These are phyloP conservation scores for Portevinia maculata DNA, from an alignment of 2,888 invertebrate genomes.

Conservation along the genomic window DNA sequence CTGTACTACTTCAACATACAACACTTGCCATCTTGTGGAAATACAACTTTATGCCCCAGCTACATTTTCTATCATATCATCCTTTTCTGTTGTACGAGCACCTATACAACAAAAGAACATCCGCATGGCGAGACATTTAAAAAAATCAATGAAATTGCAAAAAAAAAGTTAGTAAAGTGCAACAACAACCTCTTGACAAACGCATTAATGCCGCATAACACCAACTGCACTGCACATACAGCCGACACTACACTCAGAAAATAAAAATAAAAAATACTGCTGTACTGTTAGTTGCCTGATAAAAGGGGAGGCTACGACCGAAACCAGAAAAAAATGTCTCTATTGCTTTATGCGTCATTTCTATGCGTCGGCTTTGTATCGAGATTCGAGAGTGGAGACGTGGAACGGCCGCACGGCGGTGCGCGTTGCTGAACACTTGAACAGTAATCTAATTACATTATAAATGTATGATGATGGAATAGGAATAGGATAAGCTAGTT, in stretches of 20 bases:
- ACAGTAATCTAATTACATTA: conserved; percentile 58
- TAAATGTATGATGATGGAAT: conserved; percentile 21
- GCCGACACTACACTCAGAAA: neutral
- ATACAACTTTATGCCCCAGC: neutral
- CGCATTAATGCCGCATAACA: conserved; percentile 63
- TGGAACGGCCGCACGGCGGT: neutral
- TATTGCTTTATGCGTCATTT: conserved; percentile 53
- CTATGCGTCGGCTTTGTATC: conserved; percentile 33
- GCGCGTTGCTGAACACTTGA: conserved; percentile 25
- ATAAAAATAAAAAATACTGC: neutral
- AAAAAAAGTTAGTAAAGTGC: conserved; percentile 1
- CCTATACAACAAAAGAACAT: conserved; percentile 46
- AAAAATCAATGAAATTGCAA: conserved; percentile 46
- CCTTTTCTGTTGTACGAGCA: neutral
- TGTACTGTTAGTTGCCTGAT: conserved; percentile 9
- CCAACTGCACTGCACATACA: conserved; percentile 21
- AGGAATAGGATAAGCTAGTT: conserved; percentile 36
- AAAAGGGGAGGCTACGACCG: conserved; percentile 14
- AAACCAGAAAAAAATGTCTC: conserved; percentile 26
- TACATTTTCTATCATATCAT: neutral
- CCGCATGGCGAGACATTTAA: conserved; percentile 58
- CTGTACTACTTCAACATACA: too few species aligned
- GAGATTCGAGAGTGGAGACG: neutral
- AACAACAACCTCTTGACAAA: conserved; percentile 24
- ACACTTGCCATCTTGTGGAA: too few species aligned